These are phyloP conservation scores for Yponomeuta sedellus DNA, from an alignment of 2,888 invertebrate genomes.

Conservation along the genomic window DNA sequence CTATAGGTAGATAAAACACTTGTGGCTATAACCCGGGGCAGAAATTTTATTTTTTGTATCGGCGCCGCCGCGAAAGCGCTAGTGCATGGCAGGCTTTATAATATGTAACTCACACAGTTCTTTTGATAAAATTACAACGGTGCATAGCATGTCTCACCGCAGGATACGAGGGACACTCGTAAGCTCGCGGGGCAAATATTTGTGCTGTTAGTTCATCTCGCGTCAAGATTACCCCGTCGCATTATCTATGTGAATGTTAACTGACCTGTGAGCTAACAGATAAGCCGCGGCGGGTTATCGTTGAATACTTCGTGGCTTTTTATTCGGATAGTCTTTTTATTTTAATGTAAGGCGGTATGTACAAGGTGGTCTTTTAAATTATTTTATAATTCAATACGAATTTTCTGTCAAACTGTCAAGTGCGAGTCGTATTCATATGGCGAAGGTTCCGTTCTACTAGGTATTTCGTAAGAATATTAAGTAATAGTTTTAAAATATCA, in stretches of 20 bases:
- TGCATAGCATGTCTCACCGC: background rate
- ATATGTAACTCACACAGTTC: background rate
- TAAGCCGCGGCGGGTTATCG: background rate
- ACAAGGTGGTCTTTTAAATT: no score
- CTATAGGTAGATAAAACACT: no score
- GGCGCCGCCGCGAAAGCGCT: no score
- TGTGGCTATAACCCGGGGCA: no score
- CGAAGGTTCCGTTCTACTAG: no score
- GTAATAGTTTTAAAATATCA: no score
- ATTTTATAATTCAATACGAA: no score
- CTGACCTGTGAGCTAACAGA: conserved; percentile 36
- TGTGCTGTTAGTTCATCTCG: conserved; percentile 45
- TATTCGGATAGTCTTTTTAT: background rate
- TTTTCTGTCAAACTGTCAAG: no score
- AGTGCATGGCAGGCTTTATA: background rate
- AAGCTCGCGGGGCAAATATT: conserved; percentile 49
- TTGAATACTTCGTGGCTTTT: background rate
- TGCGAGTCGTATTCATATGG: no score
- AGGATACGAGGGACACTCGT: conserved; percentile 15
- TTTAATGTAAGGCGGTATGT: background rate
- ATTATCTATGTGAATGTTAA: conserved; percentile 48
- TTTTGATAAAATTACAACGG: background rate
- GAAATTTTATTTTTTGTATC: no score
- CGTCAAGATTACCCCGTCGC: conserved; percentile 51
- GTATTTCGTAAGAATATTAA: no score